phyloP scores from a whole-genome alignment of 2,113 vertebrate species.

The Myotis lucifugus region DNA sequence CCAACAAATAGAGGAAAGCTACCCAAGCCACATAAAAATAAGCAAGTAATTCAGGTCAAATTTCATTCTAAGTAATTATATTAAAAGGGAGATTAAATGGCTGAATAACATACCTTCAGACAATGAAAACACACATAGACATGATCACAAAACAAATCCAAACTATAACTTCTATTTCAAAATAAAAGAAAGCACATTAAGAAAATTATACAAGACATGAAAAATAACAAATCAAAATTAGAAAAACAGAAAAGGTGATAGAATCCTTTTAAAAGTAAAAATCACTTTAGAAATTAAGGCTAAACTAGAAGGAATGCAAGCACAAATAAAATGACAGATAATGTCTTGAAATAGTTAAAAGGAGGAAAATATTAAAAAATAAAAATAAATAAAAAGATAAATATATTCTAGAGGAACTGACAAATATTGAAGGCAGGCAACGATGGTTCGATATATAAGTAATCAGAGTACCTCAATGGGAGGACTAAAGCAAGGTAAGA shows the following conservation, averaged over 20 bases:
- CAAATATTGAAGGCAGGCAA: not conserved
- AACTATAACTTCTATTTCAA: not conserved
- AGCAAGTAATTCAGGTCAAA: slow-evolving; percentile 31
- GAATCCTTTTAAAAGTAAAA: not conserved
- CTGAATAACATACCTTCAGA: not conserved
- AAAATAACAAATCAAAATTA: not conserved
- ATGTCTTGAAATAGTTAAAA: not conserved
- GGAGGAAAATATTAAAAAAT: not conserved
- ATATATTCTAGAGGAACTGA: not conserved
- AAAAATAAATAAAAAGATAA: not conserved
- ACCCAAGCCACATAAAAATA: not conserved
- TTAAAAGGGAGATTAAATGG: slow-evolving; percentile 11
- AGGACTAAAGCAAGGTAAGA: not conserved
- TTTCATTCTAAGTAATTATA: slow-evolving; percentile 16
- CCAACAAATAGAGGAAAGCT: not conserved
- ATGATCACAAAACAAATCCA: not conserved
- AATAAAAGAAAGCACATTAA: not conserved
- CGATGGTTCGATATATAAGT: not conserved
- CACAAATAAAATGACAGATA: not conserved
- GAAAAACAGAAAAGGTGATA: not conserved
- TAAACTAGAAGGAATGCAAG: not conserved
- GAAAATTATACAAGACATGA: not conserved
- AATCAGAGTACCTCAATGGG: not conserved
- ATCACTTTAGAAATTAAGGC: not conserved
- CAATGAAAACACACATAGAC: not conserved